Evolutionary conservation across 2,113 vertebrate genomes (phyloP), one percentile per base, ranked within the genome.

Genomic region (Rana temporaria): DNA sequence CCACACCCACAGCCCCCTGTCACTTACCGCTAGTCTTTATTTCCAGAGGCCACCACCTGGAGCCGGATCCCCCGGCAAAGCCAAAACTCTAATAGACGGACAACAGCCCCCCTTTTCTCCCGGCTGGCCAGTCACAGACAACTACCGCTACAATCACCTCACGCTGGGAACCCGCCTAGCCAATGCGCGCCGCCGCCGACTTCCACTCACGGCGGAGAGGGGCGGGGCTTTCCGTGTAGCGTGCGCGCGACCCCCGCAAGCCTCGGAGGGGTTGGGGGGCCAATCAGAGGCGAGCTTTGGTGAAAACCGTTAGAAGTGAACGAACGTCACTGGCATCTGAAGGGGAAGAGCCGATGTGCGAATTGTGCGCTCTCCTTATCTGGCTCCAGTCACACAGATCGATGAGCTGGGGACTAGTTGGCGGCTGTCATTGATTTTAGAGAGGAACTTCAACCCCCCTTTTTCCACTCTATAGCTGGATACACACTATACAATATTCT

Each of bases 1-100:
- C 20, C 22, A 24, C 72, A 59, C 71, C 19, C 65, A 2, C 18
- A 24, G 7, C 48, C 53, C 22, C 38, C 2, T 48, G 15, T 20
- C 20, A 18, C 78, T 80, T 62, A 80, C 78, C 78, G 2, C n/a
- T 4, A 48, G 6, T 38, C 65, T 53, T 32, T 79, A 24, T n/a
- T 48, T 79, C 52, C 78, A 55, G n/a, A 9, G 18, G 32, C 78
- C 66, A 34, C 34, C 66, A 20, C 66, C 66, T 60, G 22, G 55
- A 69, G 78, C 78, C 78, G 78, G 78, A 80, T 80, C 78, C 78
- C 78, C 78, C 78, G 78, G 78, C 78, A 68, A 59, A 6, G 26
- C 53, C 77, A 56, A 56, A 48, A 11, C 65, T 80, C 78, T n/a
- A 16, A 17, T 3, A 15, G 20, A 26, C 2, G 32, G 38, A 19